phyloP scores from a whole-genome alignment of 2,113 vertebrate species.

The Hoplias malabaricus region DNA sequence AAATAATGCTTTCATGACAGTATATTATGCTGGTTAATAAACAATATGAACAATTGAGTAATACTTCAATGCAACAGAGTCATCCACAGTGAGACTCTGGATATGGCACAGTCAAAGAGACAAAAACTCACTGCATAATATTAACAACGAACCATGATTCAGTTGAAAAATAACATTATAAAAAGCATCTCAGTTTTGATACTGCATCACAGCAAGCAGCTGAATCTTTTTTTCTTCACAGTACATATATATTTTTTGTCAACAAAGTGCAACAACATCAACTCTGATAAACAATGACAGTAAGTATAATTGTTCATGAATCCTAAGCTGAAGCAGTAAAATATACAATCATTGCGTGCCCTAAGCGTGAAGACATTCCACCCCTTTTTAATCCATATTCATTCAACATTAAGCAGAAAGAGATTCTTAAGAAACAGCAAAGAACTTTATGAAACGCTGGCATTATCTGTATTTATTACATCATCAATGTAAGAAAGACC shows the following conservation, averaged over 20 bases:
- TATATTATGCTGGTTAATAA: constrained; percentile 72
- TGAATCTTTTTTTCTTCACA: constrained; percentile 66
- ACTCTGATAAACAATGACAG: constrained; percentile 74
- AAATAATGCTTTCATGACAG: constrained; percentile 72
- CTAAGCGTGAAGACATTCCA: constrained; percentile 77
- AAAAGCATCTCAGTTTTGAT: constrained; percentile 55
- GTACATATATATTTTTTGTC: constrained; percentile 60
- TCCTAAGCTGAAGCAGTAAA: constrained; percentile 76
- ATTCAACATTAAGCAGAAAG: constrained; percentile 67
- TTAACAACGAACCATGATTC: constrained; percentile 71
- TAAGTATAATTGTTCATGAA: constrained; percentile 71
- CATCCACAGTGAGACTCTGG: constrained; percentile 56
- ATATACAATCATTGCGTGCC: constrained; percentile 82
- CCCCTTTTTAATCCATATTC: constrained; percentile 62
- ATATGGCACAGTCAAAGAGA: constrained; percentile 68
- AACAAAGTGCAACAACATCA: constrained; percentile 80
- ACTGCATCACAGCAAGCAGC: constrained; percentile 78
- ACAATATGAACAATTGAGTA: constrained; percentile 72
- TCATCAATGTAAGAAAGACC: constrained; percentile 61
- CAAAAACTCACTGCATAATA: constrained; percentile 64
- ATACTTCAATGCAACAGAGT: constrained; percentile 71
- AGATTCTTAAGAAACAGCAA: constrained; percentile 69
- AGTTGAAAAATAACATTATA: constrained; percentile 60
- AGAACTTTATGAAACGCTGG: constrained; percentile 72
- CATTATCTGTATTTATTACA: constrained; percentile 62